Conservation (phyloP, 2,888 invertebrate species). For the Dolichopus griseipennis region DNA sequence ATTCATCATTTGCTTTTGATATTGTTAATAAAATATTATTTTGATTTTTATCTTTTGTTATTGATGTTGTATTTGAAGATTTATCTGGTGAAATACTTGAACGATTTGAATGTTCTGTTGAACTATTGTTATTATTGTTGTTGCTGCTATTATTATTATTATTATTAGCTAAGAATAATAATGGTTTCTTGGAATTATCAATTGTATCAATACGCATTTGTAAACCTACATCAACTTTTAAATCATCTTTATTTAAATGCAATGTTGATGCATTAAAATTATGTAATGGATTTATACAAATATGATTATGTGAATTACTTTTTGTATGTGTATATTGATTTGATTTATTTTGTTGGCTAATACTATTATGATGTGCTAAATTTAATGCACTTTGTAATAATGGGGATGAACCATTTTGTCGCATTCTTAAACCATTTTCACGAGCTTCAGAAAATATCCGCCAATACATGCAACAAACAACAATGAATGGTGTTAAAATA, state of each 20-base stretch:
- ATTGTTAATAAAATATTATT: constrained; percentile 38
- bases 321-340: background rate
- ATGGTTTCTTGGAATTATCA: constrained; percentile 28
- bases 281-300: constrained; percentile 9
- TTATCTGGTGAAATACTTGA: constrained; percentile 15
- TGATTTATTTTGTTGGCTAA: background rate
- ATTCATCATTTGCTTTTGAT: constrained; percentile 39
- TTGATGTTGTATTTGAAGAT: constrained; percentile 19
- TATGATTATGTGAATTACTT: constrained; percentile 10
- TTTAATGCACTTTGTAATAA: constrained; percentile 42
- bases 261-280: constrained; percentile 12
- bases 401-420: constrained; percentile 44
- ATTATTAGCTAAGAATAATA: constrained; percentile 27
- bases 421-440: constrained; percentile 42
- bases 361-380: constrained; percentile 31
- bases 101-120: constrained; percentile 15
- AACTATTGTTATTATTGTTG: constrained; percentile 16
- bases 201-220: constrained; percentile 39
- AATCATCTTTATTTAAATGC: constrained; percentile 25
- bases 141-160: constrained; percentile 30
- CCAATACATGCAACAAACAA: constrained; percentile 45
- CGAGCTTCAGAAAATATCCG: constrained; percentile 43
- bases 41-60: constrained; percentile 31
- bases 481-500: constrained; percentile 41
- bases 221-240: constrained; percentile 35